Conservation (phyloP, 2,113 vertebrate species). For the Cyprichromis sp. region DNA sequence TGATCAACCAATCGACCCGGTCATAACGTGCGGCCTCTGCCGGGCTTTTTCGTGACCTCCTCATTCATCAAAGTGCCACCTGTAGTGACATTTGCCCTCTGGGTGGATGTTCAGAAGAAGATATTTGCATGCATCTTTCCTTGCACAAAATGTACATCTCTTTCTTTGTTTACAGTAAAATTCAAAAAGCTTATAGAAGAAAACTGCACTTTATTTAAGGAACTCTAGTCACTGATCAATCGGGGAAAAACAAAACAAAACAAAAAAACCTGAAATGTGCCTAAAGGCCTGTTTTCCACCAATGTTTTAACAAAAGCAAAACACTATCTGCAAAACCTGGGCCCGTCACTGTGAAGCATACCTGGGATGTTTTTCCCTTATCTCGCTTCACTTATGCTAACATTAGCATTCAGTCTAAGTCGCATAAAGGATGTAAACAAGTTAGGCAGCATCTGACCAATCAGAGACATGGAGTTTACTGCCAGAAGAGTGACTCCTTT, state of each 20-base stretch:
- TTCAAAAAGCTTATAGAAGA: background rate
- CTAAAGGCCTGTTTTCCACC: background rate
- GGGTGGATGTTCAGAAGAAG: background rate
- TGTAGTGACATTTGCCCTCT: conserved; percentile 15
- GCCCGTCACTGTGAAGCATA: background rate
- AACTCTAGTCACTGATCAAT: background rate
- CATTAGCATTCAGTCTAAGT: background rate
- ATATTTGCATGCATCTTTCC: background rate
- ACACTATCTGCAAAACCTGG: background rate
- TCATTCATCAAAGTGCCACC: conserved; percentile 51
- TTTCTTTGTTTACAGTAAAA: background rate
- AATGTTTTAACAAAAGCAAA: background rate
- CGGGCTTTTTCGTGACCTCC: conserved; percentile 34
- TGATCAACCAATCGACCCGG: conserved; percentile 53
- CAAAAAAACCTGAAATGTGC: background rate
- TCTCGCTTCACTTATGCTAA: background rate
- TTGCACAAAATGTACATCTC: background rate
- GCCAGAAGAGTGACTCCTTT: background rate
- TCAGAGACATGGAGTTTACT: background rate
- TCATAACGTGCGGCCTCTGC: conserved; percentile 41
- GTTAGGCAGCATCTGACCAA: background rate
- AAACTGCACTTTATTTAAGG: background rate
- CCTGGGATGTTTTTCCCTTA: background rate
- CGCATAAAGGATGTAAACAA: background rate
- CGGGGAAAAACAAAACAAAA: background rate